These are phyloP conservation scores for Ceratosolen fusciceps DNA, from an alignment of 1,140 invertebrate genomes.

Conservation along the genomic window DNA sequence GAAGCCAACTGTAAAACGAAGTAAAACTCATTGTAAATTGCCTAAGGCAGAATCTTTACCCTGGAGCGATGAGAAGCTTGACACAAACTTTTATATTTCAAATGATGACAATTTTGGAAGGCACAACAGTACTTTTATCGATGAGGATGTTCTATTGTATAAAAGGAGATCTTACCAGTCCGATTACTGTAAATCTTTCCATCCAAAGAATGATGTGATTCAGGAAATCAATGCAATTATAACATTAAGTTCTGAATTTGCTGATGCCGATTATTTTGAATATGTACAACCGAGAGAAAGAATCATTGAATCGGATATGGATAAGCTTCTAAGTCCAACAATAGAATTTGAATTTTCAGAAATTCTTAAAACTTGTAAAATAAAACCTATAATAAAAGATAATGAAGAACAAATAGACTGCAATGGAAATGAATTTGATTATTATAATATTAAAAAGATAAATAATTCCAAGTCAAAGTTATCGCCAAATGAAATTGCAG, in stretches of 20 bases:
- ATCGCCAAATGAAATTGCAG: slow-evolving; percentile 34
- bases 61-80: slow-evolving; percentile 29
- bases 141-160: slow-evolving; percentile 7
- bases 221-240: slow-evolving; percentile 17
- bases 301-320: slow-evolving; percentile 44
- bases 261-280: slow-evolving; percentile 45
- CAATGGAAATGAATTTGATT: slow-evolving; percentile 43
- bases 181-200: slow-evolving; percentile 19
- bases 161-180: not conserved
- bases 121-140: not conserved
- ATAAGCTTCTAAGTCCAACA: slow-evolving; percentile 43
- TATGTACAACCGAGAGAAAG: slow-evolving; percentile 45
- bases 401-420: slow-evolving; percentile 12
- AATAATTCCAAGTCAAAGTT: slow-evolving; percentile 7
- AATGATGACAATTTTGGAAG: slow-evolving; percentile 23
- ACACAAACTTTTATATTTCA: not conserved
- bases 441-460: slow-evolving; percentile 22
- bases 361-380: slow-evolving; percentile 13
- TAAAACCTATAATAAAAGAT: slow-evolving; percentile 4
- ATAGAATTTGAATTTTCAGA: slow-evolving; percentile 38
- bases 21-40: slow-evolving; percentile 1
- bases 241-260: slow-evolving; percentile 39
- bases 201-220: slow-evolving; percentile 9
- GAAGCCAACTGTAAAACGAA: slow-evolving; percentile 1
- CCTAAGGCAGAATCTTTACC: slow-evolving; percentile 1